Conservation (phyloP, 2,113 vertebrate species). For the Gallinago undulata region DNA sequence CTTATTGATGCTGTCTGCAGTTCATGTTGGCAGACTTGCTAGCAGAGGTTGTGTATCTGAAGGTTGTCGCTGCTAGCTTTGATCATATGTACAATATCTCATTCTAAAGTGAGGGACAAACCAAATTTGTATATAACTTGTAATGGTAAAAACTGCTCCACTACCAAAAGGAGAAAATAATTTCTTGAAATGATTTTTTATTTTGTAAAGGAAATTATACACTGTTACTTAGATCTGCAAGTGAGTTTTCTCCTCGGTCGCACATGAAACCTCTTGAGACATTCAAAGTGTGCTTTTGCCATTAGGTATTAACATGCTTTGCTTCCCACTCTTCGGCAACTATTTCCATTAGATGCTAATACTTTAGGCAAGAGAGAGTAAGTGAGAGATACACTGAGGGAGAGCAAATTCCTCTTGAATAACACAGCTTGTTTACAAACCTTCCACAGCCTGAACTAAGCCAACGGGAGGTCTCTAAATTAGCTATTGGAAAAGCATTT, state of each 20-base stretch:
- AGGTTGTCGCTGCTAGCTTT: not conserved
- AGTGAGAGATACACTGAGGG: not conserved
- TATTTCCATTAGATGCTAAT: not conserved
- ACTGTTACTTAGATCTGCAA: not conserved
- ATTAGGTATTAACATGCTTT: not conserved
- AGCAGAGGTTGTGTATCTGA: not conserved
- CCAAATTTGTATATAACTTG: not conserved
- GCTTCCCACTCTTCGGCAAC: not conserved
- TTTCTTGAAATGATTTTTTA: not conserved
- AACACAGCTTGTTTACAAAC: slow-evolving; percentile 66
- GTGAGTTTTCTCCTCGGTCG: not conserved
- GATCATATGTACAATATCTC: not conserved
- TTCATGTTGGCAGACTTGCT: not conserved
- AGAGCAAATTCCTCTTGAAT: slow-evolving; percentile 37
- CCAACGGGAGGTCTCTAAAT: slow-evolving; percentile 56
- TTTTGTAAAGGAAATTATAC: not conserved
- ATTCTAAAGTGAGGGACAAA: not conserved
- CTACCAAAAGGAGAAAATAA: not conserved
- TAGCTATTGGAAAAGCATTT: slow-evolving; percentile 54
- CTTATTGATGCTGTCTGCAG: not conserved
- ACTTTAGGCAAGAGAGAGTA: not conserved
- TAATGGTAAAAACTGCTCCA: not conserved
- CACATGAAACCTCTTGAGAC: not conserved
- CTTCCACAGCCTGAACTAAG: slow-evolving; percentile 34
- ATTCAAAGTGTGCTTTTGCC: not conserved